These are phyloP conservation scores for Eudorcas thomsonii DNA, from an alignment of 2,113 vertebrate genomes.

Conservation along the genomic window DNA sequence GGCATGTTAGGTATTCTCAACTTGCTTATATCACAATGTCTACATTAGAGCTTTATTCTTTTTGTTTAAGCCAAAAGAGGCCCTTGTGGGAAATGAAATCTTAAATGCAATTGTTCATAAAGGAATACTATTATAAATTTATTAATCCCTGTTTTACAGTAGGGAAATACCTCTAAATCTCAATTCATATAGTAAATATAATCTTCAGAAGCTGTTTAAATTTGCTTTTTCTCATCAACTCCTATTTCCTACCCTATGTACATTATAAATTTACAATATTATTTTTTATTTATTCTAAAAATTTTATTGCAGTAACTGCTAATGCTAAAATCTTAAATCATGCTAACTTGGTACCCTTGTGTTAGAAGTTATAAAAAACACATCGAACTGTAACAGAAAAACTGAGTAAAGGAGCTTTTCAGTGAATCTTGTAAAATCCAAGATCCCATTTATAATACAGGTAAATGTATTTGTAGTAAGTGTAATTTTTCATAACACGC, in stretches of 20 bases:
- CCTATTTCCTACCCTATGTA: neutral
- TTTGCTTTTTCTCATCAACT: slow-evolving; percentile 16
- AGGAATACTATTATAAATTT: slow-evolving; percentile 26
- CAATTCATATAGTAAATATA: neutral
- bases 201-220: neutral
- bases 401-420: neutral
- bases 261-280: neutral
- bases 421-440: slow-evolving; percentile 1
- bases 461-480: neutral
- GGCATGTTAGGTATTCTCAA: neutral
- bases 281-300: slow-evolving; percentile 25
- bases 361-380: neutral
- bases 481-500: neutral
- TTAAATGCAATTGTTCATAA: slow-evolving; percentile 31
- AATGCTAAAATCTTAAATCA: neutral
- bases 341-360: neutral
- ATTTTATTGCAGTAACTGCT: neutral
- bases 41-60: neutral
- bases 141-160: slow-evolving; percentile 15
- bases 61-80: neutral
- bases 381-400: neutral
- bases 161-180: neutral
- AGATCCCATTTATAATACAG: neutral
- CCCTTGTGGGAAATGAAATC: neutral
- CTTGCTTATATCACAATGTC: neutral